These are phyloP conservation scores for Watersipora subatra DNA, from an alignment of 1,140 invertebrate genomes.

Conservation along the genomic window DNA sequence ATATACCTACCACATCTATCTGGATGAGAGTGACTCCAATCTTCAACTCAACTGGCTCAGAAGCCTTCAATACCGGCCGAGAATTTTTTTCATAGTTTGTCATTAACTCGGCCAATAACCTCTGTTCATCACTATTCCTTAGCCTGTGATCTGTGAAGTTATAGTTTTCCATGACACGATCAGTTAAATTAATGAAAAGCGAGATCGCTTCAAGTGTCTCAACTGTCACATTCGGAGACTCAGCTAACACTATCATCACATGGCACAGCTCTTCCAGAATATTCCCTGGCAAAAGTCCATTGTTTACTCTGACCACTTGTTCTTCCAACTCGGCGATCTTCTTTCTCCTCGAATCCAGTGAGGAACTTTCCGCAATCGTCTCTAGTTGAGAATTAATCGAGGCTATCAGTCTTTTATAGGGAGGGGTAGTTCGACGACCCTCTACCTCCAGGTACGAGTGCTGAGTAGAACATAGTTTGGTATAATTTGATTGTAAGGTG, in stretches of 20 bases:
- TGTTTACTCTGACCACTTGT: neutral
- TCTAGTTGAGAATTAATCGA: too few species aligned
- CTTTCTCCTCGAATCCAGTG: too few species aligned
- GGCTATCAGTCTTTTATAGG: neutral
- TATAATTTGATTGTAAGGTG: too few species aligned
- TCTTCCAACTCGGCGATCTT: neutral
- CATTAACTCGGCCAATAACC: conserved; percentile 44
- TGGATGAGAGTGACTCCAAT: conserved; percentile 51
- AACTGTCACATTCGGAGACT: too few species aligned
- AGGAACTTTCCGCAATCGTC: too few species aligned
- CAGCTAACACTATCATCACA: neutral
- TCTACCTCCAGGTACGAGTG: too few species aligned
- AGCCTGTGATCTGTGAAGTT: neutral
- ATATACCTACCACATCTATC: conserved; percentile 43
- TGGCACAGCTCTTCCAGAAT: neutral
- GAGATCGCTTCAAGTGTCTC: too few species aligned
- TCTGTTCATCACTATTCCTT: conserved; percentile 41
- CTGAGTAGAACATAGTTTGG: too few species aligned
- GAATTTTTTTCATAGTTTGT: conserved; percentile 47
- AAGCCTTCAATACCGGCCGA: conserved; percentile 47
- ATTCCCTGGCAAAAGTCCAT: neutral
- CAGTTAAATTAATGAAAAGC: too few species aligned
- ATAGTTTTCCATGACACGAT: neutral
- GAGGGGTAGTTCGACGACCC: neutral
- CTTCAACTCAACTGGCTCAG: conserved; percentile 43